phyloP scores from a whole-genome alignment of 1,140 invertebrate species.

The Atopsyche davidsoni region DNA sequence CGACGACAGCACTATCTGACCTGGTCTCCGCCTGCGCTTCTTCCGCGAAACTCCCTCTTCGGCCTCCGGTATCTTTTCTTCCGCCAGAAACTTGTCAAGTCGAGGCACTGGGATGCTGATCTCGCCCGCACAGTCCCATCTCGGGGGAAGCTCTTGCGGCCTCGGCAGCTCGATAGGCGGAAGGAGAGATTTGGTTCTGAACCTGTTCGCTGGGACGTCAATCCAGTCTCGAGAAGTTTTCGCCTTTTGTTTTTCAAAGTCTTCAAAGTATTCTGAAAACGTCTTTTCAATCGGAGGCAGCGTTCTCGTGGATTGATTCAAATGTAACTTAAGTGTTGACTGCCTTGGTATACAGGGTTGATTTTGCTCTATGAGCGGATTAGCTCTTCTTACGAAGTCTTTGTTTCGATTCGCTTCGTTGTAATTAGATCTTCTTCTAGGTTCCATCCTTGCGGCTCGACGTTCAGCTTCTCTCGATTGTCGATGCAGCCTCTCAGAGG shows the following conservation, averaged over 20 bases:
- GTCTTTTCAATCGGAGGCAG: slow-evolving; percentile 12
- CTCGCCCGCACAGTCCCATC: no score
- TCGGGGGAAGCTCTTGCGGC: no score
- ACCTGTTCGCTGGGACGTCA: slow-evolving; percentile 12
- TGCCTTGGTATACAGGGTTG: no score
- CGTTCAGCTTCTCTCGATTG: no score
- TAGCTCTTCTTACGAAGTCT: no score
- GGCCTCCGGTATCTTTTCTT: background rate
- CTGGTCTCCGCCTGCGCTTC: slow-evolving; percentile 1
- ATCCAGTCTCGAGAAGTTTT: slow-evolving; percentile 6
- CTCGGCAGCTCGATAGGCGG: slow-evolving; percentile 22
- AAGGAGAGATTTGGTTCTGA: slow-evolving; percentile 18
- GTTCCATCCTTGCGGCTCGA: no score
- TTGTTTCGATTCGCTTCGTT: no score
- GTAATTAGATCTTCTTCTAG: no score
- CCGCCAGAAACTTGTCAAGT: background rate
- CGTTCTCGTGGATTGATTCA: slow-evolving; percentile 2
- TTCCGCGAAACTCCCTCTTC: slow-evolving; percentile 1
- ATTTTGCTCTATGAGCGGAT: no score
- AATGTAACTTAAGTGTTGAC: no score
- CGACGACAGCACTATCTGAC: slow-evolving; percentile 19
- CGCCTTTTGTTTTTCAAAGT: background rate
- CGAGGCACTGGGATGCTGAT: background rate
- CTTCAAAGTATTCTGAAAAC: background rate
- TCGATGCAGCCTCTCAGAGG: no score